Percentiles rank a stretch among this genome's conserved stretches.
Evolutionary conservation across 2,888 invertebrate genomes (phyloP).

Genomic region (Trilocha varians): DNA sequence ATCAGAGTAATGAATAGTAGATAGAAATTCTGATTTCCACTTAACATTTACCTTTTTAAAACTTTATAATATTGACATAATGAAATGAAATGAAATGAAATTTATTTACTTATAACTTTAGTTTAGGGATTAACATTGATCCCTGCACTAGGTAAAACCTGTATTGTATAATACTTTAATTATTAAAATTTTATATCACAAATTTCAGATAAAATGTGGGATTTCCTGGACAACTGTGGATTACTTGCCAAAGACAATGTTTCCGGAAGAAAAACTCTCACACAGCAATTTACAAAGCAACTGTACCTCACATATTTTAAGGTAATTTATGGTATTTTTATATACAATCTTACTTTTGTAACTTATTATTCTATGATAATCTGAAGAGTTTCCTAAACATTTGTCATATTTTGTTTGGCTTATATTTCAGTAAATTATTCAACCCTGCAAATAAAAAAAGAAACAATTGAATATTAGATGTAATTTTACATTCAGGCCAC

Average conservation of each 20-base stretch:
- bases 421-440: too few relatives aligned
- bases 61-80: not conserved
- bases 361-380: too few relatives aligned
- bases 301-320: conserved; percentile 48
- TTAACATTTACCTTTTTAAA: not conserved
- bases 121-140: too few relatives aligned
- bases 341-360: too few relatives aligned
- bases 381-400: too few relatives aligned
- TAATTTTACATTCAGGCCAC: too few relatives aligned
- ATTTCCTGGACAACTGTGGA: conserved; percentile 53
- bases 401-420: too few relatives aligned
- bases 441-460: too few relatives aligned
- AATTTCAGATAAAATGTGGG: conserved; percentile 61
- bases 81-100: too few relatives aligned
- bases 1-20: not conserved
- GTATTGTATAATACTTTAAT: not conserved
- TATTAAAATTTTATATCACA: not conserved
- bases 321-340: conserved; percentile 33
- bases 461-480: too few relatives aligned
- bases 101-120: too few relatives aligned
- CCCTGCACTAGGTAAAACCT: not conserved
- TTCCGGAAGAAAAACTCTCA: conserved; percentile 40
- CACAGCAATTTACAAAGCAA: conserved; percentile 45
- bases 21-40: not conserved
- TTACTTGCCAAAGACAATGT: conserved; percentile 50